phyloP scores from a whole-genome alignment of 2,797 vertebrate species.

The Florisuga fusca region DNA sequence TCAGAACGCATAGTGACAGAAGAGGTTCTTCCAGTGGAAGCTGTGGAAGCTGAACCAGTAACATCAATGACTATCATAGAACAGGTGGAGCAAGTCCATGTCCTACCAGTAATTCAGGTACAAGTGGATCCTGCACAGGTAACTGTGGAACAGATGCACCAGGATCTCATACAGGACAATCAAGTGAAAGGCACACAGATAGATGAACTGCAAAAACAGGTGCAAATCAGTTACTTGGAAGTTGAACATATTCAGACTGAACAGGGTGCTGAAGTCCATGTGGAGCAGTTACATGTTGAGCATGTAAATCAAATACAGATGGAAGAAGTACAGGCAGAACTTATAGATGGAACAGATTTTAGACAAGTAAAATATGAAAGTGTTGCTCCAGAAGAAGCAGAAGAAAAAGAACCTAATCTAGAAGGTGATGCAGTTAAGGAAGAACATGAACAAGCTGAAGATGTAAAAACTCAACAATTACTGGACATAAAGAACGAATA shows the following conservation, averaged over 20 bases:
- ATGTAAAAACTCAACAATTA: constrained; percentile 60
- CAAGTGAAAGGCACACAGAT: constrained; percentile 79
- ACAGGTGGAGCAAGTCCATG: constrained; percentile 88
- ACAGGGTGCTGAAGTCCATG: constrained; percentile 83
- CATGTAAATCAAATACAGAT: constrained; percentile 85
- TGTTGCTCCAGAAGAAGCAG: constrained; percentile 66
- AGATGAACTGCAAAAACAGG: constrained; percentile 84
- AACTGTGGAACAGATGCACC: constrained; percentile 87
- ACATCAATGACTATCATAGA: constrained; percentile 86
- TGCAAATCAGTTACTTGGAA: constrained; percentile 88
- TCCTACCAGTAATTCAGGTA: constrained; percentile 88
- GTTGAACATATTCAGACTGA: constrained; percentile 86
- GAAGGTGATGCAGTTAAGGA: constrained; percentile 21
- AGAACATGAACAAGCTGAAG: constrained; percentile 52
- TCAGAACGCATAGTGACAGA: constrained; percentile 83
- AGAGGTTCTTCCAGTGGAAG: constrained; percentile 82
- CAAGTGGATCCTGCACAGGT: constrained; percentile 87
- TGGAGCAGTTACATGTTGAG: constrained; percentile 85
- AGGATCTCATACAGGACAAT: constrained; percentile 87
- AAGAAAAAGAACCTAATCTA: constrained; percentile 53
- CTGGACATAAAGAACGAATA: constrained; percentile 49
- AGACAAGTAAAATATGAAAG: constrained; percentile 73
- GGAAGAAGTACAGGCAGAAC: constrained; percentile 83
- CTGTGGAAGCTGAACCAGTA: constrained; percentile 82
- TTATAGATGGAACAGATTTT: constrained; percentile 75